A percentile compares a stretch with the other conserved stretches of the same genome.
phyloP scores from a whole-genome alignment of 2,113 vertebrate genomes.

The Ictalurus furcatus region DNA sequence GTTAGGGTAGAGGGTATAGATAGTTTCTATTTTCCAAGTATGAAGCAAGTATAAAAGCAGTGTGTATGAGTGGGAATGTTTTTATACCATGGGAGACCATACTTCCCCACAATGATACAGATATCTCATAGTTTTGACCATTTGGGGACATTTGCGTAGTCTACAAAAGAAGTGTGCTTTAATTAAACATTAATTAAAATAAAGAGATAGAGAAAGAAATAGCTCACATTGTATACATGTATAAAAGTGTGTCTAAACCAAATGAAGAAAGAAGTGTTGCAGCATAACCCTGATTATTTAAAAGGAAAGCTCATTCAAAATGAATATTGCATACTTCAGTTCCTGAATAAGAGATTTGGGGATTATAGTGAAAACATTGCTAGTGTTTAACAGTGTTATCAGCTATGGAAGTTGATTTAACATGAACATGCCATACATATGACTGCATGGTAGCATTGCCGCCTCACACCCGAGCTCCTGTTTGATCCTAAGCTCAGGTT shows the following conservation, averaged over 20 bases:
- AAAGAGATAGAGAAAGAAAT: not conserved
- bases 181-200: not conserved
- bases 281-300: slow-evolving; percentile 7
- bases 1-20: not conserved
- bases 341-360: not conserved
- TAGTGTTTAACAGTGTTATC: not conserved
- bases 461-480: not conserved
- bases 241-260: not conserved
- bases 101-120: too few species aligned
- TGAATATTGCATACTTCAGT: not conserved
- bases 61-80: not conserved
- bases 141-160: not conserved
- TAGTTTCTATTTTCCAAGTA: not conserved
- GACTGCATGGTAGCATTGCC: not conserved
- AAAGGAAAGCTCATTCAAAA: not conserved
- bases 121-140: not conserved
- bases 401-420: not conserved
- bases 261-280: slow-evolving; percentile 11
- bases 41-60: not conserved
- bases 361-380: not conserved
- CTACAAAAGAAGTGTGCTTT: not conserved
- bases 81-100: not conserved
- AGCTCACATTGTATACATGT: not conserved
- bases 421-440: not conserved
- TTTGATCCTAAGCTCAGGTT: not conserved